Percentiles rank a stretch among this genome's conserved stretches.
Conservation (phyloP, 2,797 vertebrate genomes). For the Chromobotia macracanthus region DNA sequence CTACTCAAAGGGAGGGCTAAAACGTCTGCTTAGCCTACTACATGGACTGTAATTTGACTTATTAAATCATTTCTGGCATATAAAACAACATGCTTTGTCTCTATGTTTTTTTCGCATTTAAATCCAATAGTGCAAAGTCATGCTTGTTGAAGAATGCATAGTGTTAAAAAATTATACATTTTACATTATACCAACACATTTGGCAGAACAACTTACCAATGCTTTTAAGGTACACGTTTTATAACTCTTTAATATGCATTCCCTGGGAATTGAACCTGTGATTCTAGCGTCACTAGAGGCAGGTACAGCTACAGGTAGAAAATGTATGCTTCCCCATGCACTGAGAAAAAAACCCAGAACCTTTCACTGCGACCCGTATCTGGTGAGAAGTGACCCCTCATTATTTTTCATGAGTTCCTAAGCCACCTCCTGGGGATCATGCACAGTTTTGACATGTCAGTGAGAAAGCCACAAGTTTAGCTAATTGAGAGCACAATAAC, state of each 20-base stretch:
- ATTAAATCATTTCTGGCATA: background rate
- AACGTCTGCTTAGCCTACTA: background rate
- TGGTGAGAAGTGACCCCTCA: slow-evolving; percentile 38
- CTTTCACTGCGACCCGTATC: slow-evolving; percentile 31
- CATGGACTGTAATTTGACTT: slow-evolving; percentile 11
- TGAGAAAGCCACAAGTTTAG: slow-evolving; percentile 31
- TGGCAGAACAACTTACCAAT: background rate
- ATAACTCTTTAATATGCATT: background rate
- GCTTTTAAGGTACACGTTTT: background rate
- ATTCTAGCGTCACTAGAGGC: background rate
- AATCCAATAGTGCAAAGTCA: background rate
- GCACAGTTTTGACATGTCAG: slow-evolving; percentile 47
- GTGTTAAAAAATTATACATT: background rate
- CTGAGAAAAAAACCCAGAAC: slow-evolving; percentile 4
- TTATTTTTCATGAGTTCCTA: slow-evolving; percentile 45
- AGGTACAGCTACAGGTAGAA: background rate
- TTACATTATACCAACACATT: background rate
- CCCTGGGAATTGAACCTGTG: background rate
- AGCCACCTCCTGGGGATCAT: slow-evolving; percentile 42
- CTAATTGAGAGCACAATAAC: slow-evolving; percentile 44
- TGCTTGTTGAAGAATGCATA: background rate
- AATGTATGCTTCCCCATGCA: background rate
- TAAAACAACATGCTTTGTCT: background rate
- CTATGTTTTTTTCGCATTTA: background rate
- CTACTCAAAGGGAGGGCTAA: background rate